A percentile compares a stretch with the other conserved stretches of the same genome.
These are phyloP conservation scores for Drosophila watanabei DNA, from an alignment of 1,140 invertebrate species.

Conservation along the genomic window DNA sequence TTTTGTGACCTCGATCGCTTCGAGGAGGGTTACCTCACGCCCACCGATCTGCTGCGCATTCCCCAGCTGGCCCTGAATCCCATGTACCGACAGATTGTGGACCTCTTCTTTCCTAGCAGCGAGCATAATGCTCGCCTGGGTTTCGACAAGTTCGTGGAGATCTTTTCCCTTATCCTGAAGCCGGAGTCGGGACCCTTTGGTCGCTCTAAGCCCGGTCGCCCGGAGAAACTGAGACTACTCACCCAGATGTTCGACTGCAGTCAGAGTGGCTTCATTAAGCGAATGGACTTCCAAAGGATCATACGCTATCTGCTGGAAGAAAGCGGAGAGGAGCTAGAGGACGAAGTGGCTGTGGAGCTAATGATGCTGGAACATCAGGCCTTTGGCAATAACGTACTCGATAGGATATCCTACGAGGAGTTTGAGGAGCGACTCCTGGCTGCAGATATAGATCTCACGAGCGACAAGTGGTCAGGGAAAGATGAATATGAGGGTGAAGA, in stretches of 20 bases:
- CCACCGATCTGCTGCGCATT: constrained; percentile 65
- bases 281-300: constrained; percentile 40
- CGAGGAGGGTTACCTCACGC: constrained; percentile 56
- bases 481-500: background rate
- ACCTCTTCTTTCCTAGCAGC: constrained; percentile 49
- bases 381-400: background rate
- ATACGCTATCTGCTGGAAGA: constrained; percentile 23
- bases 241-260: constrained; percentile 50
- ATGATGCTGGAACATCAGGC: constrained; percentile 44
- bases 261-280: constrained; percentile 22
- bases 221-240: constrained; percentile 48
- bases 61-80: constrained; percentile 58
- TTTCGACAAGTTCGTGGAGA: constrained; percentile 52
- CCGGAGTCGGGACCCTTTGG: constrained; percentile 11
- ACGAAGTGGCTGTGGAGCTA: constrained; percentile 40
- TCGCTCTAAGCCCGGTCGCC: constrained; percentile 10
- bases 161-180: constrained; percentile 47
- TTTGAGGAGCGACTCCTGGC: constrained; percentile 42
- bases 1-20: constrained; percentile 55
- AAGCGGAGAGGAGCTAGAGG: background rate
- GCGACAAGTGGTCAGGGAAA: constrained; percentile 54
- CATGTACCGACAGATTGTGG: constrained; percentile 56
- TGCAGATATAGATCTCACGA: constrained; percentile 35
- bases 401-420: constrained; percentile 27
- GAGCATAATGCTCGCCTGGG: constrained; percentile 19